phyloP scores from a whole-genome alignment of 2,888 invertebrate genomes.

The Tillus elongatus region DNA sequence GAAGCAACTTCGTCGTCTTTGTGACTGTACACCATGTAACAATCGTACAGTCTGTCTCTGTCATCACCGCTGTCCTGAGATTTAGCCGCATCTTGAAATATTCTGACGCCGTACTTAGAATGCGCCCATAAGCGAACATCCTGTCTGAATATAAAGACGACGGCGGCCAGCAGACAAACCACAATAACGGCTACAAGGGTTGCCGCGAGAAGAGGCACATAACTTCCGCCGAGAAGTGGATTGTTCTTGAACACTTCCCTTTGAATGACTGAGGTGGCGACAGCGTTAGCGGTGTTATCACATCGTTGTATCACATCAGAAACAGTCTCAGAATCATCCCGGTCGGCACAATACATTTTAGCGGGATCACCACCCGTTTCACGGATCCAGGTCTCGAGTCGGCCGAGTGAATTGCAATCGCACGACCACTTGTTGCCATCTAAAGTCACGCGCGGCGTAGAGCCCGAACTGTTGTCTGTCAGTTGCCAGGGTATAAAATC shows the following conservation, averaged over 20 bases:
- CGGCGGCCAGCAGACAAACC: constrained; percentile 57
- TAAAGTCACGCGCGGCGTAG: constrained; percentile 57
- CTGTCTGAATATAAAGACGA: constrained; percentile 65
- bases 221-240: constrained; percentile 59
- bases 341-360: constrained; percentile 59
- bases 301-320: constrained; percentile 49
- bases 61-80: constrained; percentile 44
- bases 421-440: constrained; percentile 79
- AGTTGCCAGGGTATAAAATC: constrained; percentile 62
- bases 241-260: constrained; percentile 51
- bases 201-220: constrained; percentile 65
- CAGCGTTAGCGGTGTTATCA: constrained; percentile 59
- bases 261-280: constrained; percentile 49
- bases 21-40: constrained; percentile 78
- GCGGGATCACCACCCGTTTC: constrained; percentile 58
- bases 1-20: constrained; percentile 67
- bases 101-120: constrained; percentile 65
- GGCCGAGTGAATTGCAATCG: constrained; percentile 63
- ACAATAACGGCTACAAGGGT: constrained; percentile 61
- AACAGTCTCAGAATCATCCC: constrained; percentile 43
- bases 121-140: constrained; percentile 73
- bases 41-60: constrained; percentile 58
- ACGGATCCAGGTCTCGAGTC: constrained; percentile 61
- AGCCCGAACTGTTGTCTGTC: constrained; percentile 46
- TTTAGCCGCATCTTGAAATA: constrained; percentile 55